Evolutionary conservation across 2,113 vertebrate genomes (phyloP).

Genomic region (Oxyura jamaicensis): DNA sequence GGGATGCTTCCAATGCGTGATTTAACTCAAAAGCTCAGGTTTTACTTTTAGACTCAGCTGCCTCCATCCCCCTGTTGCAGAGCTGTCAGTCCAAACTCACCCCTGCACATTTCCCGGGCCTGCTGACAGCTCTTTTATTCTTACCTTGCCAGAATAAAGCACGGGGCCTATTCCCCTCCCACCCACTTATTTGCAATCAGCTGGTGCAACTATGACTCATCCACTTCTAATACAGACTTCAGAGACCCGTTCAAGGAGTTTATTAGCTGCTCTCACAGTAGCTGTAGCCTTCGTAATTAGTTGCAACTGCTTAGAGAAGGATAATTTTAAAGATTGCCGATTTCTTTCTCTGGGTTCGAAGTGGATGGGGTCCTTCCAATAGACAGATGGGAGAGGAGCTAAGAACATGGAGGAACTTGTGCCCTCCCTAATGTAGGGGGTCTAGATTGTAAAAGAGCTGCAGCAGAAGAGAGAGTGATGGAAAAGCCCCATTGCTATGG

Average conservation of each 20-base stretch:
- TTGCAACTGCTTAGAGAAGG: not conserved
- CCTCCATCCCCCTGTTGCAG: not conserved
- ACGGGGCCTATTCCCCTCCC: slow-evolving; percentile 11
- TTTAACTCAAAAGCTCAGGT: not conserved
- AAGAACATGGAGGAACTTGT: not conserved
- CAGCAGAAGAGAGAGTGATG: not conserved
- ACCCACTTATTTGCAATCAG: slow-evolving; percentile 43
- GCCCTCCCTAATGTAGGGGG: not conserved
- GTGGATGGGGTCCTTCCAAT: not conserved
- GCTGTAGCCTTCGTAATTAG: not conserved
- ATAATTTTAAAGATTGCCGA: not conserved
- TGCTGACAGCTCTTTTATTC: not conserved
- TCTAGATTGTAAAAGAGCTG: not conserved
- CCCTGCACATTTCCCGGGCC: not conserved
- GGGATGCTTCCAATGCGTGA: not conserved
- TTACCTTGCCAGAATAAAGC: not conserved
- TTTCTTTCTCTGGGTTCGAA: not conserved
- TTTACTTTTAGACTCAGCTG: not conserved
- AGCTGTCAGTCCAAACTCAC: not conserved
- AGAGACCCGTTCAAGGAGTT: slow-evolving; percentile 26
- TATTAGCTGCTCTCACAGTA: slow-evolving; percentile 3
- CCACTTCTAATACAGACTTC: slow-evolving; percentile 20
- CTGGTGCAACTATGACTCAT: slow-evolving; percentile 47
- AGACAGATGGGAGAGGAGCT: not conserved
- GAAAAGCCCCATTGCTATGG: fast-evolving